These are phyloP conservation scores for Tylochromis polylepis DNA, from an alignment of 2,113 vertebrate genomes.

Conservation along the genomic window DNA sequence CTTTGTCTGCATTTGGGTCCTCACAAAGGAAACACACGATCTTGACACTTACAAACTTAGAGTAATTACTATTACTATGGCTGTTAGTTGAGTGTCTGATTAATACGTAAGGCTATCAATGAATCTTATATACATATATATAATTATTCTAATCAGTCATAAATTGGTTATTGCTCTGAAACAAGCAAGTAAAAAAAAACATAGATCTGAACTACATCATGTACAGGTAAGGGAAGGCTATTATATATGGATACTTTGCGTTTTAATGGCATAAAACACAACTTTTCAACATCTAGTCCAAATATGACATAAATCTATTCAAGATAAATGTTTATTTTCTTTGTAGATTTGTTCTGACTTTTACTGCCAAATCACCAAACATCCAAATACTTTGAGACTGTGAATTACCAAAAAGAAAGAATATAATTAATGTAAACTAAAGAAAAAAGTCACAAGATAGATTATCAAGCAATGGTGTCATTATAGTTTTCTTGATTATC, in stretches of 20 bases:
- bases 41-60: background rate
- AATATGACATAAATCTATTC: background rate
- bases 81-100: background rate
- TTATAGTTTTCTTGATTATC: background rate
- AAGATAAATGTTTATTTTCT: background rate
- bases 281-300: background rate
- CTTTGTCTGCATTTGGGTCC: too few species aligned
- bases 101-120: accelerated
- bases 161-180: background rate
- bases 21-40: background rate
- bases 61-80: background rate
- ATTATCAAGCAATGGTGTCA: background rate
- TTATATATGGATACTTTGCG: background rate
- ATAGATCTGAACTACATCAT: background rate
- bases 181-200: background rate
- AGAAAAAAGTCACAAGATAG: background rate
- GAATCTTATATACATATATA: background rate
- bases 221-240: accelerated
- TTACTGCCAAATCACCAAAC: background rate
- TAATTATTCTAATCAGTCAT: accelerated
- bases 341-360: accelerated
- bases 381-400: background rate
- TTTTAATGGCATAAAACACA: accelerated
- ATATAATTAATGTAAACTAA: background rate
- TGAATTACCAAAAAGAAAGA: background rate